Base-by-base conservation (phyloP, 2,797 vertebrate genomes). In the Acipenser oxyrinchus region DNA sequence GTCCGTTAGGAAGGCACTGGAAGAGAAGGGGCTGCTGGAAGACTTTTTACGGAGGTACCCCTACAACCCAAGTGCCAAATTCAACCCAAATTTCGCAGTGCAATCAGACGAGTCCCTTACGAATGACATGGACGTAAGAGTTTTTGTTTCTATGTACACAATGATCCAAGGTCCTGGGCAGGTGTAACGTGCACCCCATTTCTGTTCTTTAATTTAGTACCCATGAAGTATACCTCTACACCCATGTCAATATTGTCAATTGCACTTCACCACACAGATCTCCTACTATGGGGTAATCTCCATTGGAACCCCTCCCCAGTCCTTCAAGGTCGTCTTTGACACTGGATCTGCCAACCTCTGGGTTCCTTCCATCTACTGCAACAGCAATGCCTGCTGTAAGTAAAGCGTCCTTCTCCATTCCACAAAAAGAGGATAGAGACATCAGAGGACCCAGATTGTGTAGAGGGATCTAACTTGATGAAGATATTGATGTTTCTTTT, bases 1-100 rank as follows among this genome's bases (percentile, higher is more conserved):
- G 67, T 68, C 72, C 1, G 76, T 70, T 66, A 79, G 78, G 66
- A 75, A 76, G 69, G 0, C 3, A 48, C 71, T 82, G 71, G 71
- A 83, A 75, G 79, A 79, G 74, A 13, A 71, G 66, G 82, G 79
- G 48, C 53, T 78, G 8, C 81, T 78, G 80, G 78, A 81, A 2
- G 18, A 74, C 50, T 75, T 71, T 62, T 71, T 72, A 48, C 3
- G 2, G 9, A 80, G 51, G 12, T 70, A 60, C 67, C 79, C 73
- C 50, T 74, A 64, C 71, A 76, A 77, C 63, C 76, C 82, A 53
- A 67, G 64, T 13, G 53, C 1, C 72, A 84, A 81, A 74, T 82
- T 76, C 59, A 70, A 77, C 18, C 0, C n/a, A 0, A 11, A n/a
- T 48, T 69, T 79, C 50, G 71, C 68, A 0, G 63, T 66, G 23